Evolutionary conservation across 2,113 vertebrate genomes (phyloP).

Genomic region (Willisornis vidua): DNA sequence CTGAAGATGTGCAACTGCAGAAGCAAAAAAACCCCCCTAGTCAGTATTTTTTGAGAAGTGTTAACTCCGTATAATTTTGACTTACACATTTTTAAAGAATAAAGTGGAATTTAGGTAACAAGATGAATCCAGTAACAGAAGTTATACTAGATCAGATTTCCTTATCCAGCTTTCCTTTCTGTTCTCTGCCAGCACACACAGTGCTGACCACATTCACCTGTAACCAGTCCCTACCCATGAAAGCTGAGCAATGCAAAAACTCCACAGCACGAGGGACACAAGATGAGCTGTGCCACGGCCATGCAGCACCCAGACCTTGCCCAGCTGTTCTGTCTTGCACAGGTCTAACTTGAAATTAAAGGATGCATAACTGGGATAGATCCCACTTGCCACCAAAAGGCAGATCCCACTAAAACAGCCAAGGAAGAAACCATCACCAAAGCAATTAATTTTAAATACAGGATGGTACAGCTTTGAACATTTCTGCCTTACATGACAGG

Average conservation of each 20-base stretch:
- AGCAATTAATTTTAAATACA: background rate
- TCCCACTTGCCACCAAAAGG: background rate
- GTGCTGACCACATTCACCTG: background rate
- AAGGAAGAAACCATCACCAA: background rate
- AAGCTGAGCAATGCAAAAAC: background rate
- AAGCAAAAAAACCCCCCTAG: background rate
- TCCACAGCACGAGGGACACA: background rate
- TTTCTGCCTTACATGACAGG: accelerated
- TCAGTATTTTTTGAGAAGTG: background rate
- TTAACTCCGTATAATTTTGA: background rate
- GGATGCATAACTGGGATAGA: accelerated
- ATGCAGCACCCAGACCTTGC: background rate
- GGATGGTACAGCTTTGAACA: background rate
- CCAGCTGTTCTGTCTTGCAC: background rate
- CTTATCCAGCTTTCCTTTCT: background rate
- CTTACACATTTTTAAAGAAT: background rate
- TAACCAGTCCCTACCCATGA: background rate
- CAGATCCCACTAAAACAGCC: background rate
- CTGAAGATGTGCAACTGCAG: background rate
- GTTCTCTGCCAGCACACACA: accelerated
- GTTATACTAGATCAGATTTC: background rate
- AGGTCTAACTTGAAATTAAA: background rate
- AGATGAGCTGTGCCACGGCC: background rate
- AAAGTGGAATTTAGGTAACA: background rate
- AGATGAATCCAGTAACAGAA: background rate